phyloP scores from a whole-genome alignment of 2,113 vertebrate species.

The Candoia aspera region DNA sequence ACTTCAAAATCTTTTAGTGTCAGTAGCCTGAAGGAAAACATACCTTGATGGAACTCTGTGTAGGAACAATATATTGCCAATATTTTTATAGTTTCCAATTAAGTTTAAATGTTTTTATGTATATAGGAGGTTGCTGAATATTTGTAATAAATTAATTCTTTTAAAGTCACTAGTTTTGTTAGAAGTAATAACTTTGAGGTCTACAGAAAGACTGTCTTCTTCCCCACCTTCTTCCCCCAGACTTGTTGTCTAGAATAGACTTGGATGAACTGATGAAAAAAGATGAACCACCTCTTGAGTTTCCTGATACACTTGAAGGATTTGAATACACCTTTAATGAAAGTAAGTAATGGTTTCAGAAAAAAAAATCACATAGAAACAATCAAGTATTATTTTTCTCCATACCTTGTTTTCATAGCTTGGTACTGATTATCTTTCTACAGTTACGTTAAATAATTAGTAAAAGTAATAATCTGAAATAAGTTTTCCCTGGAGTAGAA shows the following conservation, averaged over 20 bases:
- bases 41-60: neutral
- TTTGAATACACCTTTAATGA: constrained; percentile 98
- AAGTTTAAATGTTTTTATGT: neutral
- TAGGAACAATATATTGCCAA: neutral
- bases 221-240: constrained; percentile 69
- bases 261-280: constrained; percentile 99
- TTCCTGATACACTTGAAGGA: constrained; percentile 94
- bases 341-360: constrained; percentile 78
- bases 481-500: neutral
- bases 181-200: neutral
- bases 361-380: constrained; percentile 36
- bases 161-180: neutral
- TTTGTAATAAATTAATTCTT: neutral
- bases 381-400: constrained; percentile 30
- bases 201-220: constrained; percentile 8
- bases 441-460: constrained; percentile 4
- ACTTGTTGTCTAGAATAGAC: constrained; percentile 95
- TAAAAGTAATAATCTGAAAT: neutral
- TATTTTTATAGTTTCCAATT: neutral
- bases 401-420: neutral
- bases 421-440: neutral
- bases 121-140: neutral
- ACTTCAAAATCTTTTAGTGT: neutral
- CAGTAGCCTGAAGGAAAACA: neutral
- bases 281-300: constrained; percentile 94